Percentiles rank a stretch among this genome's conserved stretches.
Evolutionary conservation across 2,797 vertebrate species (phyloP).

Genomic region (Acanthornis magna): DNA sequence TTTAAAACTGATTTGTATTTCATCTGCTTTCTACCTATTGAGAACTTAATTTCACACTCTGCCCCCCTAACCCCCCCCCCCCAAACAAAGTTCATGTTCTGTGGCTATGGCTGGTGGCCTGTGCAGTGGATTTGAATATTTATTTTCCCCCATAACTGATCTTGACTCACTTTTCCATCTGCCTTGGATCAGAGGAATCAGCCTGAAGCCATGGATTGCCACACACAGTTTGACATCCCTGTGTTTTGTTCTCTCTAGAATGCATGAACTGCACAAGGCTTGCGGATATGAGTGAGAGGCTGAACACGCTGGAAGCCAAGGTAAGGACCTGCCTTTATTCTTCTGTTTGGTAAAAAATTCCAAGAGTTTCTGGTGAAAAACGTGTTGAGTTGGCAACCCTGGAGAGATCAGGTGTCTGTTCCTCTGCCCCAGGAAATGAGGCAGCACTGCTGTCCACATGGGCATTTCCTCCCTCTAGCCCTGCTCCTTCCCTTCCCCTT

Average conservation of each 20-base stretch:
- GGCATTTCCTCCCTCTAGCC: not conserved
- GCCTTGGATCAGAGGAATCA: not conserved
- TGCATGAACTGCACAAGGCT: constrained; percentile 83
- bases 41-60: not conserved
- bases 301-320: constrained; percentile 80
- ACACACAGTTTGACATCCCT: not conserved
- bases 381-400: not conserved
- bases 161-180: not conserved
- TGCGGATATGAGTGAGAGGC: constrained; percentile 74
- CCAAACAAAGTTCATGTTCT: accelerated
- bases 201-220: not conserved
- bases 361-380: not conserved
- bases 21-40: not conserved
- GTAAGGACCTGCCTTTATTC: constrained; percentile 53
- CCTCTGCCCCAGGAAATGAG: not conserved
- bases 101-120: not conserved
- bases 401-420: not conserved
- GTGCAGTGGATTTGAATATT: not conserved
- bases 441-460: accelerated
- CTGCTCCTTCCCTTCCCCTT: not conserved
- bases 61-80: not conserved
- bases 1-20: not conserved
- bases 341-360: not conserved
- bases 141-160: not conserved
- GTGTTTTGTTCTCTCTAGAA: constrained; percentile 68